Conservation (phyloP, 2,113 vertebrate species). For the Pipra filicauda region DNA sequence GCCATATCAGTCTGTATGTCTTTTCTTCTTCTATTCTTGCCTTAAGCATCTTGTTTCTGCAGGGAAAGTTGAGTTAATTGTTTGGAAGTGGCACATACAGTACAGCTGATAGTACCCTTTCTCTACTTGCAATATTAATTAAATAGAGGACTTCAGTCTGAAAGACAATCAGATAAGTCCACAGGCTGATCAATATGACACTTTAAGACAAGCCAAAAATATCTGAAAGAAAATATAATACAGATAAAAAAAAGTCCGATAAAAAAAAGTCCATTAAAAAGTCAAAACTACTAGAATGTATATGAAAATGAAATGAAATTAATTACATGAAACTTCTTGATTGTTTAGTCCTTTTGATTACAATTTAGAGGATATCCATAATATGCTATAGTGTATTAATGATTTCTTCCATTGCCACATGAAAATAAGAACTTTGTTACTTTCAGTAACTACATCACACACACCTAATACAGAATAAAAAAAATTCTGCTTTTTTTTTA, state of each 20-base stretch:
- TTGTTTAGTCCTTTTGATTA: background rate
- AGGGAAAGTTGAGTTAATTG: background rate
- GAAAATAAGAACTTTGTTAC: background rate
- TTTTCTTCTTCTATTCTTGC: background rate
- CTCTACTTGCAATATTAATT: background rate
- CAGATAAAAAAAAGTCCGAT: background rate
- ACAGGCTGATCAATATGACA: background rate
- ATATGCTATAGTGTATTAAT: background rate
- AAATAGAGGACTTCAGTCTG: background rate
- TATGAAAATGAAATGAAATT: background rate
- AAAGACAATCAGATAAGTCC: slow-evolving; percentile 21
- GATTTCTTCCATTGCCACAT: background rate
- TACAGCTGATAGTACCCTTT: background rate
- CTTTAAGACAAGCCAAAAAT: background rate
- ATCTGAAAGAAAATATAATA: background rate
- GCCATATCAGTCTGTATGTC: background rate
- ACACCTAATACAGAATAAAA: background rate
- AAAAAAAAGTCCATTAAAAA: background rate
- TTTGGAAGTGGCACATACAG: background rate
- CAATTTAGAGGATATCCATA: background rate
- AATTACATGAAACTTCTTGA: background rate
- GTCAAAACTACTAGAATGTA: background rate
- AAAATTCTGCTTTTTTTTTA: background rate
- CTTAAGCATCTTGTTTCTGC: background rate
- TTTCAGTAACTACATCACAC: background rate